Conservation (phyloP, 35 echinoderm and acorn worm genomes). For the Anneissia japonica region DNA sequence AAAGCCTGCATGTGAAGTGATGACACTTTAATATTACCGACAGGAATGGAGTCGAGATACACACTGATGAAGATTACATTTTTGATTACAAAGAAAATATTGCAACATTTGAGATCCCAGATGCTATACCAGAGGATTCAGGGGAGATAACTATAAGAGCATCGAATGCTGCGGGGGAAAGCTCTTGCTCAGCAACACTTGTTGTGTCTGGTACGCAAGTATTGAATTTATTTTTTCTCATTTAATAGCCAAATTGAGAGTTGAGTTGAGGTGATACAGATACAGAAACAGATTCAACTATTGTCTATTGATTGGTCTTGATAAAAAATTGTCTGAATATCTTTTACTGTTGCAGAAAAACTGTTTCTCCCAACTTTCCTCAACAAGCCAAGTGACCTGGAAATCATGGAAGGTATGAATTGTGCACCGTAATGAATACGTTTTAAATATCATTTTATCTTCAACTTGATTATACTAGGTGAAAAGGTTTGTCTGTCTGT, state of each 20-base stretch:
- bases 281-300: no score
- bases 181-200: conserved; percentile 74
- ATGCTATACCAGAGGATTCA: conserved; percentile 85
- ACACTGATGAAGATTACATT: background rate
- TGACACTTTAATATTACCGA: no score
- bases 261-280: no score
- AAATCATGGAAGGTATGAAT: background rate
- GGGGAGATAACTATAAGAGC: conserved; percentile 70
- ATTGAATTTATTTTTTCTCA: no score
- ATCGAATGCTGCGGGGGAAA: conserved; percentile 62
- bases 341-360: background rate
- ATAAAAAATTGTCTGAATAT: no score
- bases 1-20: no score
- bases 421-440: no score
- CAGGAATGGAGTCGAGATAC: background rate
- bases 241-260: no score
- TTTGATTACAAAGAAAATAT: background rate
- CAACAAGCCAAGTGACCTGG: background rate
- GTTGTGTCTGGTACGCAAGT: conserved; percentile 75
- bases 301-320: no score
- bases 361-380: background rate
- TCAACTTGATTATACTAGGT: no score
- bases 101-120: background rate
- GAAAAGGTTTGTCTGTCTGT: no score
- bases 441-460: no score